These are phyloP conservation scores for Scaptomyza montana DNA, from an alignment of 1,140 invertebrate genomes.

Conservation along the genomic window DNA sequence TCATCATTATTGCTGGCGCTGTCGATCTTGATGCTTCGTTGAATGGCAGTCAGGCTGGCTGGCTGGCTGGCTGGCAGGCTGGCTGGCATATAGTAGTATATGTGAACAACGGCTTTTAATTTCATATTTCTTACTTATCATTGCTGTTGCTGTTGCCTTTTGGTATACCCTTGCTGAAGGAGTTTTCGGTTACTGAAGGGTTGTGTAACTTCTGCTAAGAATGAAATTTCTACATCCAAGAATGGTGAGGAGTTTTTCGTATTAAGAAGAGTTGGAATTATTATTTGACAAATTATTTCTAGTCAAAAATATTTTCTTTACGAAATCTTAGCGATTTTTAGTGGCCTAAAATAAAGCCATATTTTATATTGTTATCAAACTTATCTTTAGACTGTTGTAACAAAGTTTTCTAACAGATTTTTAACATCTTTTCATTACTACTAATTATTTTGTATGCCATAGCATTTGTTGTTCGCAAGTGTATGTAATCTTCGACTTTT, in stretches of 20 bases:
- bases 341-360: no score
- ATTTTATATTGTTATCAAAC: no score
- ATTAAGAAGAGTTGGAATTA: no score
- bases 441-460: no score
- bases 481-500: constrained; percentile 3
- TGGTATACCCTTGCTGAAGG: neutral
- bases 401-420: no score
- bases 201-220: neutral
- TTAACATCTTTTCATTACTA: no score
- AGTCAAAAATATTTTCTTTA: no score
- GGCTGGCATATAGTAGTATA: constrained; percentile 20
- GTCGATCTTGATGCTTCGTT: constrained; percentile 46
- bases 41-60: constrained; percentile 20
- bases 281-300: no score
- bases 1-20: constrained; percentile 58
- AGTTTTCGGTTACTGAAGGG: neutral
- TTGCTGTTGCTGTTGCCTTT: neutral
- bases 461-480: neutral
- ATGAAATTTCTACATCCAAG: no score
- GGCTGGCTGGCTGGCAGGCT: neutral
- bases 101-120: constrained; percentile 80
- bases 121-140: constrained; percentile 70
- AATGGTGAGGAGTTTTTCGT: no score
- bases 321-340: no score
- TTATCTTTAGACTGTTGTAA: no score